Evolutionary conservation across 2,113 vertebrate genomes (phyloP).

Genomic region (Pantherophis guttatus): DNA sequence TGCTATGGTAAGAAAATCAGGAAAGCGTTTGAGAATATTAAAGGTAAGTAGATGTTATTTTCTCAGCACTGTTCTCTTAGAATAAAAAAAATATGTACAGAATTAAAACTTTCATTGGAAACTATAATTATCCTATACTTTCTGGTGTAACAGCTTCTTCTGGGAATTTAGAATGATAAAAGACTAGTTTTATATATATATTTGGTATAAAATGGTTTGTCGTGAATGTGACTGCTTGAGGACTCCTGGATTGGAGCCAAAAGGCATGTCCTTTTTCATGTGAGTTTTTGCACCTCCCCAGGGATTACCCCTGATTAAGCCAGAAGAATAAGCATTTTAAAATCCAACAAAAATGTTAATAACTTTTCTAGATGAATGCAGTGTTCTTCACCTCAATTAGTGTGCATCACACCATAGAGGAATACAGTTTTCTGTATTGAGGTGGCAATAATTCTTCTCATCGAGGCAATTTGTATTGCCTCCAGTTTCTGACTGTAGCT

Average conservation of each 20-base stretch:
- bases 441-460: background rate
- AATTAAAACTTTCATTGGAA: background rate
- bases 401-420: background rate
- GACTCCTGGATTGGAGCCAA: no score
- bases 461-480: background rate
- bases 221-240: no score
- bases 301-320: background rate
- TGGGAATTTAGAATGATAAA: background rate
- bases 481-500: background rate
- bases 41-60: background rate
- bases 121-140: background rate
- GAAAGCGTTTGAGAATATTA: background rate
- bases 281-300: background rate
- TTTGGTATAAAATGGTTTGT: no score
- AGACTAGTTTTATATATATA: background rate
- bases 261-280: background rate
- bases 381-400: background rate
- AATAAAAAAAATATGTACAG: background rate
- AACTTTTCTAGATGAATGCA: background rate
- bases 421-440: background rate
- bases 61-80: background rate
- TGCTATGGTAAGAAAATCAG: background rate
- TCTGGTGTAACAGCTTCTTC: background rate
- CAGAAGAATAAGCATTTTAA: background rate
- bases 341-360: background rate